Percentiles rank a stretch among this genome's conserved stretches.
Evolutionary conservation across 2,888 invertebrate species (phyloP).

Genomic region (Caenorhabditis angaria): DNA sequence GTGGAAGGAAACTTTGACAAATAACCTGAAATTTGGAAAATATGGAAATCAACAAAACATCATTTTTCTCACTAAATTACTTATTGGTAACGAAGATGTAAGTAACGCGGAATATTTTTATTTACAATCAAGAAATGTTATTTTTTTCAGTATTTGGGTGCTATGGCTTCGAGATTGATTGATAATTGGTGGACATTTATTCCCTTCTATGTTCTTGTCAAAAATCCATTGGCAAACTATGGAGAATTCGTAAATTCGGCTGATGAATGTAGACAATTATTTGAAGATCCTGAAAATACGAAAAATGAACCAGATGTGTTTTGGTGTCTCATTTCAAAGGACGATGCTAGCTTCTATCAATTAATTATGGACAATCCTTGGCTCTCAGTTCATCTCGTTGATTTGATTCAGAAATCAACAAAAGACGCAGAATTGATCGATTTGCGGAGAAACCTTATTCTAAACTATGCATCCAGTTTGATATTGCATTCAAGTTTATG

Average conservation of each 20-base stretch:
- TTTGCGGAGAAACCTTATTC: constrained; percentile 29
- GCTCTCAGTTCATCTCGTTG: constrained; percentile 51
- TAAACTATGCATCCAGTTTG: constrained; percentile 38
- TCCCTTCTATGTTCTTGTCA: constrained; percentile 45
- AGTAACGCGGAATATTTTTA: neutral
- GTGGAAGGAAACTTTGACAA: constrained; percentile 41
- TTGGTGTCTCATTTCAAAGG: constrained; percentile 32
- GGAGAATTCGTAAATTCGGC: constrained; percentile 34
- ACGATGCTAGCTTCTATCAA: constrained; percentile 31
- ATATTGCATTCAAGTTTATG: constrained; percentile 45
- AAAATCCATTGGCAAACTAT: constrained; percentile 34
- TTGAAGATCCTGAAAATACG: constrained; percentile 16
- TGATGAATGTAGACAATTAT: constrained; percentile 19
- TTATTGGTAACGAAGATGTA: constrained; percentile 38
- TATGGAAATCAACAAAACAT: constrained; percentile 39
- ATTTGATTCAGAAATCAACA: constrained; percentile 39
- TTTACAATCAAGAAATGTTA: neutral
- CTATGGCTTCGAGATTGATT: constrained; percentile 25
- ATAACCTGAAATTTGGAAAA: constrained; percentile 19
- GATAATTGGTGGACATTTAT: constrained; percentile 51
- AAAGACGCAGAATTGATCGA: constrained; percentile 27
- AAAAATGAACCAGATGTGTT: constrained; percentile 26
- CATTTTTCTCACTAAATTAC: constrained; percentile 27
- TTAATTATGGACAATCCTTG: constrained; percentile 46
- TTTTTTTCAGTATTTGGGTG: constrained; percentile 17